Percentiles rank a stretch among this genome's conserved stretches.
phyloP scores from a whole-genome alignment of 2,797 vertebrate genomes.

The Epinephelus malabaricus region DNA sequence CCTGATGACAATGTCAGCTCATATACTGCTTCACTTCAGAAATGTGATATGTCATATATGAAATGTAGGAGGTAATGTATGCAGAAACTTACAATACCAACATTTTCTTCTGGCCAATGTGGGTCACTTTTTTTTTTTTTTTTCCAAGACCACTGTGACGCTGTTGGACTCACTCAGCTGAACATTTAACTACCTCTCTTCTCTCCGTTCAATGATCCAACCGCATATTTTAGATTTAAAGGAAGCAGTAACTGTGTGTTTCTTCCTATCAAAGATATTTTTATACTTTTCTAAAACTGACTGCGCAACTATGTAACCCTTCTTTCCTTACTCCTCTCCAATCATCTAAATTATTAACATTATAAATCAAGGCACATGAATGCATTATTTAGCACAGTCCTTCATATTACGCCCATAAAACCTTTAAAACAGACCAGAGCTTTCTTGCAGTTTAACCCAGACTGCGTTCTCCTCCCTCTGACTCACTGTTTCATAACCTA shows the following conservation, averaged over 20 bases:
- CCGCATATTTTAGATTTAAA: slow-evolving; percentile 2
- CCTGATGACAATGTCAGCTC: too few species aligned
- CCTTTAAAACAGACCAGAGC: slow-evolving; percentile 16
- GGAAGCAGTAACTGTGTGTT: neutral
- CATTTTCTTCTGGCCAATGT: neutral
- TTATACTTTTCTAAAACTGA: slow-evolving; percentile 16
- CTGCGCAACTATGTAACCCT: slow-evolving; percentile 19
- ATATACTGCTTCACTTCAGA: too few species aligned
- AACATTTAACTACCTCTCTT: neutral
- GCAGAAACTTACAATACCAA: too few species aligned
- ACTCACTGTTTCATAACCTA: slow-evolving; percentile 23
- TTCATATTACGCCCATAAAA: slow-evolving; percentile 30
- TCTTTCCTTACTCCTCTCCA: slow-evolving; percentile 28
- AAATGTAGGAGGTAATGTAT: too few species aligned
- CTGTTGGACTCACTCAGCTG: neutral
- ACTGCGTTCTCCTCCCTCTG: slow-evolving; percentile 9
- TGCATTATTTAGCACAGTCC: slow-evolving; percentile 64
- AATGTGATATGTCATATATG: too few species aligned
- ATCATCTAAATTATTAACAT: slow-evolving; percentile 71
- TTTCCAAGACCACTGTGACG: neutral
- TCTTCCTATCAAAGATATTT: slow-evolving; percentile 8
- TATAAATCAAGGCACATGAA: slow-evolving; percentile 54
- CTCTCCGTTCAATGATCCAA: neutral
- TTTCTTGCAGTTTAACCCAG: slow-evolving; percentile 14
- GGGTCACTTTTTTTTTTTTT: neutral